Conservation (phyloP, 1,140 invertebrate species). For the Euura saliciscinereae region DNA sequence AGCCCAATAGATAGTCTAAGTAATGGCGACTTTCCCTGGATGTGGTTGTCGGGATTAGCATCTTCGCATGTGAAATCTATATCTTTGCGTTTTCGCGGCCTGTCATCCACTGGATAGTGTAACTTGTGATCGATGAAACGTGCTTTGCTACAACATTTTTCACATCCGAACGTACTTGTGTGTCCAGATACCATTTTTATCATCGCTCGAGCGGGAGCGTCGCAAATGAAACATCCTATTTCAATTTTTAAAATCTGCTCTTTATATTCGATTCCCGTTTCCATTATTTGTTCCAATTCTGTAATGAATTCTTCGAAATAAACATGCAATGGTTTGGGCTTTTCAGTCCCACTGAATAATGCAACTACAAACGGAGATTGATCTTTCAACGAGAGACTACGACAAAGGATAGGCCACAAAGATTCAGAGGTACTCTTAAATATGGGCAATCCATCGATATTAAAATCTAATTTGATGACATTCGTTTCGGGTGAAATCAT, state of each 20-base stretch:
- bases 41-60: background rate
- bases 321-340: conserved; percentile 21
- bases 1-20: background rate
- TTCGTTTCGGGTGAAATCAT: background rate
- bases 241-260: conserved; percentile 10
- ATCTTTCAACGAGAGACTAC: background rate
- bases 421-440: background rate
- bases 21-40: background rate
- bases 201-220: conserved; percentile 25
- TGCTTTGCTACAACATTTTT: conserved; percentile 27
- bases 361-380: background rate
- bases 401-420: background rate
- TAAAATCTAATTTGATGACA: background rate
- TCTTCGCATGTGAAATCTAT: background rate
- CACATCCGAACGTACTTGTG: conserved; percentile 25
- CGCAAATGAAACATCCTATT: conserved; percentile 26
- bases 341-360: conserved; percentile 11
- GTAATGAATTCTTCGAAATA: conserved; percentile 32
- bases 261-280: conserved; percentile 20
- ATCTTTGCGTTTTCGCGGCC: background rate
- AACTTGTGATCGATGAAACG: conserved; percentile 22
- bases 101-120: conserved; percentile 11
- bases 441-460: background rate
- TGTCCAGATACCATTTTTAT: conserved; percentile 22
- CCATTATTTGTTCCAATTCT: conserved; percentile 24